Evolutionary conservation across 2,797 vertebrate species (phyloP).

Genomic region (Rhabdophis nuchalis): DNA sequence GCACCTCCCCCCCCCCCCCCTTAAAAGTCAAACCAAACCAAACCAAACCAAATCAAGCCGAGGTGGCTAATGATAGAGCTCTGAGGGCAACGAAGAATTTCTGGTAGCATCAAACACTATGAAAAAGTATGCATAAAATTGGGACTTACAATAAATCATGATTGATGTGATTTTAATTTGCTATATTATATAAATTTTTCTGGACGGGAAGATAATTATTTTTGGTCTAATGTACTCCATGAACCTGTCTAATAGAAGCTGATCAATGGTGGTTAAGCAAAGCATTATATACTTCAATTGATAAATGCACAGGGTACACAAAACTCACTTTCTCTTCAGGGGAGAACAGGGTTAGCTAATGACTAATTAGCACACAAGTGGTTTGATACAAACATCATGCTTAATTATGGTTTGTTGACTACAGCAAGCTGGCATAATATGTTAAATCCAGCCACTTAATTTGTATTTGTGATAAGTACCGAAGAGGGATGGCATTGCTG

Average conservation of each 20-base stretch:
- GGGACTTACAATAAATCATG: background rate
- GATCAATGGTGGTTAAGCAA: background rate
- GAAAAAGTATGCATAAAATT: background rate
- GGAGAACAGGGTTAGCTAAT: background rate
- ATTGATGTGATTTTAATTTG: background rate
- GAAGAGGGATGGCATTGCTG: background rate
- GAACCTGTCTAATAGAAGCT: background rate
- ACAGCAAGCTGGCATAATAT: background rate
- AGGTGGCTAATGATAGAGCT: background rate
- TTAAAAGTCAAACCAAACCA: background rate
- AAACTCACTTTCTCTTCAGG: background rate
- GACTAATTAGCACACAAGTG: background rate
- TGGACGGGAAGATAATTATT: background rate
- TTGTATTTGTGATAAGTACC: background rate
- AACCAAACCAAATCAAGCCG: background rate
- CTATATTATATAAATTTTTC: background rate
- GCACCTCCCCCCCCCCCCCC: accelerated
- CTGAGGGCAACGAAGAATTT: background rate
- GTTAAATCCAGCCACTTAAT: background rate
- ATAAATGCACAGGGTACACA: background rate
- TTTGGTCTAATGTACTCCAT: background rate
- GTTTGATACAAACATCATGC: background rate
- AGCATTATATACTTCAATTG: background rate
- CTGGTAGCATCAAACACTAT: background rate
- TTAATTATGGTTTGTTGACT: background rate